Evolutionary conservation across 2,113 vertebrate genomes (phyloP).

Genomic region (Albula goreensis): DNA sequence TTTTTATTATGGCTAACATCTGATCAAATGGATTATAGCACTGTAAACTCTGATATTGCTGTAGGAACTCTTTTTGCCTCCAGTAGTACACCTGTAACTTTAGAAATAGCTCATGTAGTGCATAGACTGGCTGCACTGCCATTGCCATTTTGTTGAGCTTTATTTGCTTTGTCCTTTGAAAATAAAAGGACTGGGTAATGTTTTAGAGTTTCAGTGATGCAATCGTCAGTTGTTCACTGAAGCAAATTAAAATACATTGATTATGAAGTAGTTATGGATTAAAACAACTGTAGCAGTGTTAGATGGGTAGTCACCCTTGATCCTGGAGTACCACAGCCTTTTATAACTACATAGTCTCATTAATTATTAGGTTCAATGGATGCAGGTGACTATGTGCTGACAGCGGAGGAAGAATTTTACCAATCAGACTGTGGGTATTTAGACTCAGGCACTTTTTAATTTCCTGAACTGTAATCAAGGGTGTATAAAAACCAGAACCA

Average conservation of each 20-base stretch:
- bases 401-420: too few species aligned
- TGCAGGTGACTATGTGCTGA: too few species aligned
- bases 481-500: too few species aligned
- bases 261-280: background rate
- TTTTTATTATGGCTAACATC: constrained; percentile 44
- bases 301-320: background rate
- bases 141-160: background rate
- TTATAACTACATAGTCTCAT: too few species aligned
- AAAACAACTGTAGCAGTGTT: background rate
- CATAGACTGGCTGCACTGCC: background rate
- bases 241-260: background rate
- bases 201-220: background rate
- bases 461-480: too few species aligned
- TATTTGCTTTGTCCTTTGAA: background rate
- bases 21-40: constrained; percentile 46
- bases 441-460: too few species aligned
- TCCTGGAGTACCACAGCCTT: too few species aligned
- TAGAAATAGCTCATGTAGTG: background rate
- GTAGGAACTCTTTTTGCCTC: constrained; percentile 26
- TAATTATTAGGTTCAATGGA: too few species aligned
- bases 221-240: background rate
- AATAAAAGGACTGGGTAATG: background rate
- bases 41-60: constrained; percentile 28
- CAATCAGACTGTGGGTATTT: too few species aligned
- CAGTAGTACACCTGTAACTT: background rate